Percentiles rank a stretch among this genome's conserved stretches.
phyloP scores from a whole-genome alignment of 2,797 vertebrate species.

The Notamacropus eugenii region DNA sequence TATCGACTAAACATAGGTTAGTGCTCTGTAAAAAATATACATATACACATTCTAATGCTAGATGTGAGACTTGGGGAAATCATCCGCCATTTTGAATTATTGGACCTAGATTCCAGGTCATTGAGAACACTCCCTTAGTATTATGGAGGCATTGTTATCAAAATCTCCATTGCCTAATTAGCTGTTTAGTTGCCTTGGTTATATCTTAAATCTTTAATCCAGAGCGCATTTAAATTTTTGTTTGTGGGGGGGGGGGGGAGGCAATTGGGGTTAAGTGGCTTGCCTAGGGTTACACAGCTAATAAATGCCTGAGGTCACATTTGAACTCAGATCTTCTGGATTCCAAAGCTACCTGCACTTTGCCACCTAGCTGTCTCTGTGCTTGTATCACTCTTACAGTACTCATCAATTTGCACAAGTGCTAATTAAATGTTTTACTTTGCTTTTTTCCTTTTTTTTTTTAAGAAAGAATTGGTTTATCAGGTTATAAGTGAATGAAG shows the following conservation, averaged over 20 bases:
- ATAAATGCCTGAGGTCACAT: neutral
- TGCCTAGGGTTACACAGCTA: neutral
- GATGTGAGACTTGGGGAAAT: neutral
- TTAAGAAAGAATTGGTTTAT: neutral
- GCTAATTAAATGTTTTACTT: neutral
- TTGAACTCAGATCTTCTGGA: neutral
- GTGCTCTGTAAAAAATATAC: neutral
- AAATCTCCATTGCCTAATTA: neutral
- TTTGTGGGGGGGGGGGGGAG: neutral
- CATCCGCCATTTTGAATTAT: conserved; percentile 44
- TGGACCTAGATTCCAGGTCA: neutral
- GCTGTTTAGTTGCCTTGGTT: neutral
- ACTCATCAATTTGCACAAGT: neutral
- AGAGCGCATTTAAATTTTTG: neutral
- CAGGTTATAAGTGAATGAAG: neutral
- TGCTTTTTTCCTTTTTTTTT: neutral
- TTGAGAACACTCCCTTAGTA: neutral
- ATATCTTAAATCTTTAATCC: neutral
- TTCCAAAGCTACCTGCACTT: neutral
- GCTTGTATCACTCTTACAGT: neutral
- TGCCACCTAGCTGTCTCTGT: neutral
- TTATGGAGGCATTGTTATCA: neutral
- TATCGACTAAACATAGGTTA: neutral
- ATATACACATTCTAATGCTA: neutral
- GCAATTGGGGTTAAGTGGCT: neutral